phyloP scores from a whole-genome alignment of 2,888 invertebrate genomes.

The Corythucha ciliata region DNA sequence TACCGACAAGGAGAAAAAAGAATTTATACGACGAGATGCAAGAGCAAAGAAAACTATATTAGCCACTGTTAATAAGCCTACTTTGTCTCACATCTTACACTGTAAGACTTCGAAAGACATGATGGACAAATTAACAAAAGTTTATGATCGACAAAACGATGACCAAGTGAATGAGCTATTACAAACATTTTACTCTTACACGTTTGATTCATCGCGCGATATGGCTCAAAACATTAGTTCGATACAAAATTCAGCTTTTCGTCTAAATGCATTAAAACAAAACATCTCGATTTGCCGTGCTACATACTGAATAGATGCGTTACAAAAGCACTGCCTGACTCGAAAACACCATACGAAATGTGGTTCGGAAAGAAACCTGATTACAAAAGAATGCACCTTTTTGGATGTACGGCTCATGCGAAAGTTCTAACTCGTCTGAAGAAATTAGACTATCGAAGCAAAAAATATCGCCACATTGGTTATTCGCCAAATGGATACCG shows the following conservation, averaged over 20 bases:
- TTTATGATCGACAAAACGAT: background rate
- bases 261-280: background rate
- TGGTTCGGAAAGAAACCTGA: conserved; percentile 2
- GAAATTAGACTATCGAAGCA: background rate
- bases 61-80: background rate
- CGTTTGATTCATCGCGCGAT: background rate
- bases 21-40: background rate
- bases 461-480: background rate
- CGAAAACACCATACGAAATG: conserved; percentile 2
- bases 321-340: too few relatives aligned
- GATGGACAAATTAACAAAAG: background rate
- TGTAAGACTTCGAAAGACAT: background rate
- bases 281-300: too few relatives aligned
- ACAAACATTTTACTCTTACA: background rate
- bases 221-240: background rate
- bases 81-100: background rate
- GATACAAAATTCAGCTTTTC: background rate
- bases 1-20: background rate
- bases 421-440: background rate
- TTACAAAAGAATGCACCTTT: background rate
- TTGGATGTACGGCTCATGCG: conserved; percentile 4
- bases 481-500: background rate
- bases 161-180: background rate
- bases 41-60: background rate
- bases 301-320: too few relatives aligned